Percentiles rank a stretch among this genome's conserved stretches.
These are phyloP conservation scores for Grantiella picta DNA, from an alignment of 2,113 vertebrate species.

Conservation along the genomic window DNA sequence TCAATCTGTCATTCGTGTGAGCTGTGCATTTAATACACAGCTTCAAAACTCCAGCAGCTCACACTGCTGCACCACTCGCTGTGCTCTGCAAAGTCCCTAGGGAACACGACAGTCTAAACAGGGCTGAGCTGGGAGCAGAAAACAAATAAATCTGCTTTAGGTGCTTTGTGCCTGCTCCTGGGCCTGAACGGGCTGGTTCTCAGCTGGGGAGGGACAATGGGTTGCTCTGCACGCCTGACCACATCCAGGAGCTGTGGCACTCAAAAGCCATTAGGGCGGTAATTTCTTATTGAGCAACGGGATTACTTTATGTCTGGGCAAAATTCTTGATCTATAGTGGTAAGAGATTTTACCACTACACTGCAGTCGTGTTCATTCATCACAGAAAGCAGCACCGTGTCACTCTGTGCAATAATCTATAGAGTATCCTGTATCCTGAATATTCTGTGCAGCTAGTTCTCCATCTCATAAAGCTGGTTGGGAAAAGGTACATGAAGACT, in stretches of 20 bases:
- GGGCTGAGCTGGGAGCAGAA: background rate
- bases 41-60: background rate
- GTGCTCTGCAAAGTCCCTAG: background rate
- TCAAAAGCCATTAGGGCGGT: background rate
- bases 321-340: conserved; percentile 4
- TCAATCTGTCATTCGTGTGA: background rate
- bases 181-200: background rate
- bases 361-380: background rate
- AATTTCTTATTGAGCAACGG: background rate
- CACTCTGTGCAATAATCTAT: background rate
- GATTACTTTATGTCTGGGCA: conserved; percentile 22
- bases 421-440: background rate
- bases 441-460: background rate
- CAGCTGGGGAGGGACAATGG: background rate
- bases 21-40: too few relatives aligned
- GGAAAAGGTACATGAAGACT: background rate
- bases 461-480: background rate
- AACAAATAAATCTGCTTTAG: background rate
- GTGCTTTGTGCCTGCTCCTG: background rate
- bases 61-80: rapidly evolving
- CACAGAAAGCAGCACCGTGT: background rate
- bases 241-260: conserved; percentile 30
- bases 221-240: background rate
- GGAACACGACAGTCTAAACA: rapidly evolving
- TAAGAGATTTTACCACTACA: background rate